These are phyloP conservation scores for Acrocyrtus sp. DNA, from an alignment of 2,888 invertebrate species.

Conservation along the genomic window DNA sequence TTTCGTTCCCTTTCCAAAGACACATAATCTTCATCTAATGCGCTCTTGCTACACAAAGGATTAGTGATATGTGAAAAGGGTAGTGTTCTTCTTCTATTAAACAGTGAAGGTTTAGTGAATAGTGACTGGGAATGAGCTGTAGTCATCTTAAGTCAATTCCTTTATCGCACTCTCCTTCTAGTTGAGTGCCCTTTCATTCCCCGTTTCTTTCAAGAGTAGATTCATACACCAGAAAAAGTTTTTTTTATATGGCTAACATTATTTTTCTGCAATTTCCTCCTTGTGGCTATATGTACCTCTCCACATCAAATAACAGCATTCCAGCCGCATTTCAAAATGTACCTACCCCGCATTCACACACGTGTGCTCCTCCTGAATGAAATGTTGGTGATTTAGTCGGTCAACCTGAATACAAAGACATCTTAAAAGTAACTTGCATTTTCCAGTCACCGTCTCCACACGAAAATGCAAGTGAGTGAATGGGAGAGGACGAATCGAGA, in stretches of 20 bases:
- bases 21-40: neutral
- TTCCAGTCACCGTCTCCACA: no score
- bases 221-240: neutral
- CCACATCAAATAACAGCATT: no score
- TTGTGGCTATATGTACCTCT: no score
- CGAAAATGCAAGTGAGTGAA: no score
- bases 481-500: no score
- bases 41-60: neutral
- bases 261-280: no score
- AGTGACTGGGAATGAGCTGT: neutral
- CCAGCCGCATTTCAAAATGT: no score
- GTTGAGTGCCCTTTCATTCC: neutral
- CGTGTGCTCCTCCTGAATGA: neutral
- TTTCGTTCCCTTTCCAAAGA: neutral
- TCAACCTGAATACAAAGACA: neutral
- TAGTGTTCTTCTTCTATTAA: neutral
- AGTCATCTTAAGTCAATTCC: conserved; percentile 5
- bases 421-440: no score
- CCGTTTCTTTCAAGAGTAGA: neutral
- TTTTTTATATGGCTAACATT: neutral
- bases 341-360: neutral
- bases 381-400: neutral
- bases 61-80: neutral
- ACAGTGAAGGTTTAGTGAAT: neutral
- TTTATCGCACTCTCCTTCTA: neutral